phyloP scores from a whole-genome alignment of 2,797 vertebrate genomes.

The Astyanax mexicanus region DNA sequence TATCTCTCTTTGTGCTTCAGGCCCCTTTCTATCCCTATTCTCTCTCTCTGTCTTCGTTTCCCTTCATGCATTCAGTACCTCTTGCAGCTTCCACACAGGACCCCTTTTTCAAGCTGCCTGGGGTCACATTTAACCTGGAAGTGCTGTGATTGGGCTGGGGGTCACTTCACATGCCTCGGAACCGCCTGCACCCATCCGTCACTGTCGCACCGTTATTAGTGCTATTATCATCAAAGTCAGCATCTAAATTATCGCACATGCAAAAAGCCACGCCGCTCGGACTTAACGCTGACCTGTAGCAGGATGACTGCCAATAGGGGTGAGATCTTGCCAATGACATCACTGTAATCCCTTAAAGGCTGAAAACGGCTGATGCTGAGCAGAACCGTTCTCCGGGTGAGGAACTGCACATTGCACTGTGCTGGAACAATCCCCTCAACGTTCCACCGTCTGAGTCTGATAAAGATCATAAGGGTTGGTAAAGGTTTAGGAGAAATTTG shows the following conservation, averaged over 20 bases:
- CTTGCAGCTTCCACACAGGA: conserved; percentile 36
- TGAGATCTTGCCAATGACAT: conserved; percentile 63
- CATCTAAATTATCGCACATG: conserved; percentile 60
- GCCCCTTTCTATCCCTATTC: conserved; percentile 8
- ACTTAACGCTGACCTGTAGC: conserved; percentile 57
- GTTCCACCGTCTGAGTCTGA: conserved; percentile 20
- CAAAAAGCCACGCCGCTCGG: conserved; percentile 50
- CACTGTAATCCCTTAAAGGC: conserved; percentile 61
- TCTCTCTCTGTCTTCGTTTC: conserved; percentile 26
- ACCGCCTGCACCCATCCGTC: conserved; percentile 61
- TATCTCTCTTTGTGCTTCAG: conserved; percentile 24
- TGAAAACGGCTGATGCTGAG: conserved; percentile 48
- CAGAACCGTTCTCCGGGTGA: conserved; percentile 49
- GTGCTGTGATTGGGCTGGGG: conserved; percentile 64
- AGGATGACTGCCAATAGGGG: conserved; percentile 58
- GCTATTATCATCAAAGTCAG: conserved; percentile 68
- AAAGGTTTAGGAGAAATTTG: conserved; percentile 3
- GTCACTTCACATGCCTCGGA: conserved; percentile 62
- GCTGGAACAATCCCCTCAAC: conserved; percentile 28
- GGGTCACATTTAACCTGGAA: conserved; percentile 69
- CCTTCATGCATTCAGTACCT: conserved; percentile 51
- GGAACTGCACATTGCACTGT: conserved; percentile 37
- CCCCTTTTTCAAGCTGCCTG: conserved; percentile 58
- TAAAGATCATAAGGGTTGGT: neutral
- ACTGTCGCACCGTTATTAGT: conserved; percentile 66